Base-by-base conservation (phyloP, 2,888 invertebrate genomes). In the Ormyrus pomaceus region DNA sequence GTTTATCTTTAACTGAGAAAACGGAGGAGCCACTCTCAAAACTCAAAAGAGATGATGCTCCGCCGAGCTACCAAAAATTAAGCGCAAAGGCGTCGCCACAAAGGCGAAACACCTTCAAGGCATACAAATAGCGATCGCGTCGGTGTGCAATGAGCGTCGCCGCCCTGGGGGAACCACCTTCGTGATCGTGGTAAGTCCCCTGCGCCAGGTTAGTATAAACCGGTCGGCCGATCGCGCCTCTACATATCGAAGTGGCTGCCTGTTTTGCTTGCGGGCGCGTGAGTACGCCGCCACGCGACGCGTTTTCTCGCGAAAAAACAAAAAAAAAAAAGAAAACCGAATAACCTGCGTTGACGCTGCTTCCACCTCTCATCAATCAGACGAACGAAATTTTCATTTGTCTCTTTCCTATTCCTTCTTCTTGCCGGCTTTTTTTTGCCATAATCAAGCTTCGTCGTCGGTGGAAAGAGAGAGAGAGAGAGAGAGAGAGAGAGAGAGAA, bases 151-250 rank as follows among this genome's bases (percentile, higher is more conserved):
- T 19, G 50, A 11, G 50, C 6, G 19, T 6, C 46, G 3, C 50
- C 13, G 11, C 68, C 84, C 85, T 71, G 86, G 82, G 84, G 86
- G 86, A 86, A 85, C 86, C 86, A 83, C 84, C 84, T 84, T 83
- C 83, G 79, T 86, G 86, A 87, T 85, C 85, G 82, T 83, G 86
- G 80, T 86, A 72, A 10, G 50, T 86, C 84, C 85, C 86, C 85
- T 83, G 61, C 85, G 84, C 83, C 83, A 85, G 86, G 85, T 86
- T 86, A 86, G 85, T 86, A 85, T 85, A 79, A 78, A 19, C n/a
- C 46, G 10, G 1, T 0, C 9, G n/a, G 11, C 13, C 19, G 1
- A 45, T 0, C 56, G 6, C 51, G 5, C 1, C 50, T n/a, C 0
- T 19, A 7, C 53, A 53, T 68, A 68, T 72, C 6, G 19, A 4